These are phyloP conservation scores for Aromia moschata DNA, from an alignment of 2,888 invertebrate genomes.

Conservation along the genomic window DNA sequence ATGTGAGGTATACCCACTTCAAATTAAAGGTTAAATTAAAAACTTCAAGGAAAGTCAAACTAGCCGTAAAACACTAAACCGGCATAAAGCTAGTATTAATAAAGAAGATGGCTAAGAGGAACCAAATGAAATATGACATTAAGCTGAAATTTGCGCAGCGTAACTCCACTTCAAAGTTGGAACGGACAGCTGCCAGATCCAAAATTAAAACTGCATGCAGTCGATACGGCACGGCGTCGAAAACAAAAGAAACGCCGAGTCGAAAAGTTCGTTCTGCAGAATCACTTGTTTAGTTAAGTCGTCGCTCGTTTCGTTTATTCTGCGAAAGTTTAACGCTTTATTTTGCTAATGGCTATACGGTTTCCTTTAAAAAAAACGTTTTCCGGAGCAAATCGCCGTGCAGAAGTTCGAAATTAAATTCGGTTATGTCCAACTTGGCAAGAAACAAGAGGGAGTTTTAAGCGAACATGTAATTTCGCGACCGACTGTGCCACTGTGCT, in stretches of 20 bases:
- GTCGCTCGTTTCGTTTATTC: slow-evolving; percentile 36
- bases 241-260: slow-evolving; percentile 36
- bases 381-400: slow-evolving; percentile 19
- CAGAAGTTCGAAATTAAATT: slow-evolving; percentile 30
- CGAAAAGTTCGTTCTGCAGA: slow-evolving; percentile 34
- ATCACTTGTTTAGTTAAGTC: slow-evolving; percentile 37
- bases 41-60: background rate
- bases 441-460: slow-evolving; percentile 17
- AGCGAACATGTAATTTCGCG: slow-evolving; percentile 2
- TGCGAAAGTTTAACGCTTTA: slow-evolving; percentile 39
- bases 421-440: slow-evolving; percentile 24
- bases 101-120: background rate
- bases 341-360: slow-evolving; percentile 40
- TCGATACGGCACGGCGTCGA: slow-evolving; percentile 35
- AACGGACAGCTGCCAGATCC: slow-evolving; percentile 25
- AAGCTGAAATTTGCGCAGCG: background rate
- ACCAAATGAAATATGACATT: background rate
- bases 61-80: background rate
- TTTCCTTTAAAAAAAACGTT: slow-evolving; percentile 19
- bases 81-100: background rate
- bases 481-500: background rate
- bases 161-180: slow-evolving; percentile 52
- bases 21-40: too few species aligned
- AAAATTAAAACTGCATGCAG: slow-evolving; percentile 44
- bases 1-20: too few species aligned